These are phyloP conservation scores for Asarcornis scutulata DNA, from an alignment of 2,113 vertebrate genomes.

Conservation along the genomic window DNA sequence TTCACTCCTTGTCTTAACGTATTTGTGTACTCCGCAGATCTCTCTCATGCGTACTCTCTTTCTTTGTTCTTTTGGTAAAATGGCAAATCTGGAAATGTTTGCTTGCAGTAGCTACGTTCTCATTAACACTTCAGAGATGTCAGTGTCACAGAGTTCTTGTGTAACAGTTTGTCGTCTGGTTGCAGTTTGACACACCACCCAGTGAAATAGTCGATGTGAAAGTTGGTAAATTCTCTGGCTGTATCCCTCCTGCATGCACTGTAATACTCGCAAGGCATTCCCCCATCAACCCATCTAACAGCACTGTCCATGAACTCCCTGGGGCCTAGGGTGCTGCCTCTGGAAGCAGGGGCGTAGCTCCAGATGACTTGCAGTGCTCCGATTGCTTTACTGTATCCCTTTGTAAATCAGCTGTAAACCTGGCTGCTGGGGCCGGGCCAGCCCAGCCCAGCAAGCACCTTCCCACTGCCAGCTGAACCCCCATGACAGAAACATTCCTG, in stretches of 20 bases:
- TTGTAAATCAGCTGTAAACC: slow-evolving; percentile 14
- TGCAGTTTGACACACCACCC: slow-evolving; percentile 53
- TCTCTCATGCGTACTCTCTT: background rate
- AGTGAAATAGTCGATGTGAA: slow-evolving; percentile 46
- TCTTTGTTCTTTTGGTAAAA: slow-evolving; percentile 36
- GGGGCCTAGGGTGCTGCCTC: background rate
- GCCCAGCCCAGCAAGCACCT: slow-evolving; percentile 15
- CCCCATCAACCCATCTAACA: slow-evolving; percentile 33
- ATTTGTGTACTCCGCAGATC: slow-evolving; percentile 12
- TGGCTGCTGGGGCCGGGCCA: background rate
- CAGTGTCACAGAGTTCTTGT: slow-evolving; percentile 14
- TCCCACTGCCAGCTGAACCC: slow-evolving; percentile 31
- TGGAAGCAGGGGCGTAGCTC: background rate
- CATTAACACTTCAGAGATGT: slow-evolving; percentile 25
- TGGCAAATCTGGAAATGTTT: slow-evolving; percentile 14
- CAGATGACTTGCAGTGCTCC: background rate
- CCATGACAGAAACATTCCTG: slow-evolving; percentile 54
- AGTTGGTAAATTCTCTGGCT: slow-evolving; percentile 47
- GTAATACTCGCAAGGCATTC: slow-evolving; percentile 10
- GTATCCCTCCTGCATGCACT: slow-evolving; percentile 21
- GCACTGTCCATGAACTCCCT: slow-evolving; percentile 7
- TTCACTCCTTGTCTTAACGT: slow-evolving; percentile 21
- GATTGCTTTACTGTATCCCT: background rate
- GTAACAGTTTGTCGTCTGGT: slow-evolving; percentile 58
- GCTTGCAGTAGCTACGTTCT: background rate